Conservation (phyloP, 2,888 invertebrate genomes). For the Noctuana brunneofusca region DNA sequence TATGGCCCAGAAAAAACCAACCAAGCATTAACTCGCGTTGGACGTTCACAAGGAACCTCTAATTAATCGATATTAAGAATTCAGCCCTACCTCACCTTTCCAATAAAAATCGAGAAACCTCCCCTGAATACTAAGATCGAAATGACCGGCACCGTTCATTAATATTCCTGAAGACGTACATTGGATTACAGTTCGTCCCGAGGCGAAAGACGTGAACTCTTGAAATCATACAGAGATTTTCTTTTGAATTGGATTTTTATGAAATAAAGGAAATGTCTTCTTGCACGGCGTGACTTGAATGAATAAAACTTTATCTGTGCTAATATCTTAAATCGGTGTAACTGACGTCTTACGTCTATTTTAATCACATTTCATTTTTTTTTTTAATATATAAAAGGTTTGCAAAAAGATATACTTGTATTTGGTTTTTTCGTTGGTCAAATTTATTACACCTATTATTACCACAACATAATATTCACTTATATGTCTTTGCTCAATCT, state of each 20-base stretch:
- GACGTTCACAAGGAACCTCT: slow-evolving; percentile 48
- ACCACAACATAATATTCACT: too few species aligned
- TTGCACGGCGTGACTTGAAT: slow-evolving; percentile 26
- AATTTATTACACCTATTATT: too few species aligned
- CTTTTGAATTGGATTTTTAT: slow-evolving; percentile 48
- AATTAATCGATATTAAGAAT: slow-evolving; percentile 53
- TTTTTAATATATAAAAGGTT: too few species aligned
- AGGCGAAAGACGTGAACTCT: slow-evolving; percentile 45
- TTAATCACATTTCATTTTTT: neutral
- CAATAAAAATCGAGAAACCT: slow-evolving; percentile 37
- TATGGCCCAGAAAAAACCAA: slow-evolving; percentile 20
- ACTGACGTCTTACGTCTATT: neutral
- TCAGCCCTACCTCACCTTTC: slow-evolving; percentile 45
- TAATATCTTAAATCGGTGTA: neutral
- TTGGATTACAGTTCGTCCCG: slow-evolving; percentile 37
- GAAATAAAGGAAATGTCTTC: slow-evolving; percentile 37
- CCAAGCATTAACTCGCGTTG: slow-evolving; percentile 32
- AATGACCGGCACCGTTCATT: slow-evolving; percentile 38
- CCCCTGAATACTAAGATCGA: slow-evolving; percentile 38
- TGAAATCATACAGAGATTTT: slow-evolving; percentile 49
- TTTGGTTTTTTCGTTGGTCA: too few species aligned
- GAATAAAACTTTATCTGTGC: slow-evolving; percentile 14
- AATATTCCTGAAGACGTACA: slow-evolving; percentile 38
- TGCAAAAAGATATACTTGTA: too few species aligned
- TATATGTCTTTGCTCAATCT: too few species aligned